Base-by-base conservation (phyloP, 2,113 vertebrate genomes). In the Gobiocypris rarus region DNA sequence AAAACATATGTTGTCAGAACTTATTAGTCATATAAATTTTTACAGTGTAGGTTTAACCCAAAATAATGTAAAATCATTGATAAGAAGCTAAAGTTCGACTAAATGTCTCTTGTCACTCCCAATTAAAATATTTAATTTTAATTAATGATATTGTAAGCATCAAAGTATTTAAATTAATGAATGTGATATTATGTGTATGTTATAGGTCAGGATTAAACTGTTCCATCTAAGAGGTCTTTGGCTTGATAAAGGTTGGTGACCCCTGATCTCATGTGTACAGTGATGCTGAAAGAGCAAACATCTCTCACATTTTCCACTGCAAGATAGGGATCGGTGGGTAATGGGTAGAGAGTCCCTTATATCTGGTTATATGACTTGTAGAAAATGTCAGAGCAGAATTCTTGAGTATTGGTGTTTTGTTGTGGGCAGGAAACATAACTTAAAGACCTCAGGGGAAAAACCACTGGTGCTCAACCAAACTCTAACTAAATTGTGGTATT, bases 351-450 rank as follows among this genome's bases (percentile, higher is more conserved):
- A 43, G 22, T 45, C 38, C 69, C 17, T 28, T 61, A 38, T 15
- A 41, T 58, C 22, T 59, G 34, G n/a, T 24, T 34, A 56, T 61
- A 38, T 43, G 34, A 26, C 6, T 13, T 59, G 11, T 15, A 43
- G 1, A 38, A 41, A 65, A 65, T 50, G 8, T 80, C 41, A 58
- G 19, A 38, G 31, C 31, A 76, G 26, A 43, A 78, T 78, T 59
- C 54, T 58, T 65, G 59, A 59, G 41, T 48, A 65, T 65, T 11
- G 10, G 10, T 41, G 38, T 80, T 50, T 65, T 48, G 9, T 65
- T 65, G 77, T 65, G 41, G 77, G 43, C 26, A 67, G 59, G 59
- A 80, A 80, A 76, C 50, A 38, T 17, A 24, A 26, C 75, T 17
- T 31, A 75, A 2, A 10, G n/a, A 31, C 41, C 24, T 13, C n/a